Evolutionary conservation across 2,797 vertebrate genomes (phyloP), one percentile per base, ranked within the genome.

Genomic region (Gymnoscopelus braueri): DNA sequence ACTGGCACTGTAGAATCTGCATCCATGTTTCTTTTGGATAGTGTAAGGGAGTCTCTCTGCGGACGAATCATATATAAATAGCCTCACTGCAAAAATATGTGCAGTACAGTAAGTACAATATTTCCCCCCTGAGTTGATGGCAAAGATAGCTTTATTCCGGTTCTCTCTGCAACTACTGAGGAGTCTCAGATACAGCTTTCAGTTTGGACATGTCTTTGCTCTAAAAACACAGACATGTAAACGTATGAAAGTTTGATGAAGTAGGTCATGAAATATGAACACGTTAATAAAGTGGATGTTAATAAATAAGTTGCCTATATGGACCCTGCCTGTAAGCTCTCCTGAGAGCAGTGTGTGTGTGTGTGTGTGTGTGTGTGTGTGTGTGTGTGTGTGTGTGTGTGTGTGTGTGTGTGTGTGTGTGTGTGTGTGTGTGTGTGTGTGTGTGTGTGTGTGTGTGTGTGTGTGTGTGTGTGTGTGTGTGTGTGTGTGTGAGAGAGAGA

Each of bases 221-320:
- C 85, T 77, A 79, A 84, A 84, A 82, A 73, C 67, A 77, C 63
- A 74, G 63, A 74, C 12, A 32, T 79, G 70, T 47, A 67, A 77
- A 53, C 14, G 51, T 65, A 74, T 92, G 71, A 84, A 89, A 85
- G 24, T 89, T 91, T 87, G 63, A 90, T 88, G 72, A 80, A 83
- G 29, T 49, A 14, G 67, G 60, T 79, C 80, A 87, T 88, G 79
- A 90, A 88, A 89, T 86, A 91, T 88, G 73, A 75, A 91, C 80
- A 64, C 14, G 7, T 69, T 77, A 79, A 85, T 84, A 79, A 84
- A 88, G 77, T 80, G 82, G 84, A 84, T 74, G 79, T 83, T 88
- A 90, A 90, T 87, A 82, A 90, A 90, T 87, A 82, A 71, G 84
- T 80, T 75, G 80, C 80, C 79, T 76, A 60, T 80, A 78, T 73